Base-by-base conservation (phyloP, 2,888 invertebrate genomes). In the Dynastes hyllus region DNA sequence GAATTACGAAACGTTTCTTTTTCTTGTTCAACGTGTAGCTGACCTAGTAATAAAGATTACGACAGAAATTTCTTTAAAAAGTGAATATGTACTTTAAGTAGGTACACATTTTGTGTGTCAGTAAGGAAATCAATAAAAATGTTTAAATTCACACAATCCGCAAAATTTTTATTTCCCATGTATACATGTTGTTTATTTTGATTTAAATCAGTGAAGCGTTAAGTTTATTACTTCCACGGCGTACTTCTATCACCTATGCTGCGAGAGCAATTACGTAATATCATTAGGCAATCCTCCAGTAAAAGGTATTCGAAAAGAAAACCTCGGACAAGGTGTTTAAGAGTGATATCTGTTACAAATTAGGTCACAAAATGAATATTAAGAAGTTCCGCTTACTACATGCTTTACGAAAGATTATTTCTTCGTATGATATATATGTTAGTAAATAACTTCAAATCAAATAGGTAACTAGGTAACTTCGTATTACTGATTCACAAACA, bases 291-390 rank as follows among this genome's bases (percentile, higher is more conserved):
- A 73, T 32, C 37, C 16, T 73, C 58, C 2, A 73, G 73, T 61
- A 73, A 73, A 45, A 73, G 58, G 58, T 61, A n/a, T 71, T 69
- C 51, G 69, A 22, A 27, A 69, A 50, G 50, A 50, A 37, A 27
- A 69, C 51, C 29, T 69, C 50, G 27, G 29, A 51, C 69, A 69
- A 69, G 29, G 50, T 51, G 51, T 69, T n/a, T 69, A 69, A 22
- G 40, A 45, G 22, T 67, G 66, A 67, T 69, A 69, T 69, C 69
- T 69, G n/a, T 69, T 69, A 51, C 69, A 29, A 69, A 67, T 67
- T 67, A 67, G 66, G 66, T 45, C 66, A 67, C 9, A 67, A 67
- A 51, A 53, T 69, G 51, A 50, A 69, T 69, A 50, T 69, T 69
- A 69, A 69, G 45, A 51, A 27, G 50, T 69, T 69, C 69, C 51